These are phyloP conservation scores for Cyprinodon brontotheroides DNA, from an alignment of 2,113 vertebrate genomes.

Conservation along the genomic window DNA sequence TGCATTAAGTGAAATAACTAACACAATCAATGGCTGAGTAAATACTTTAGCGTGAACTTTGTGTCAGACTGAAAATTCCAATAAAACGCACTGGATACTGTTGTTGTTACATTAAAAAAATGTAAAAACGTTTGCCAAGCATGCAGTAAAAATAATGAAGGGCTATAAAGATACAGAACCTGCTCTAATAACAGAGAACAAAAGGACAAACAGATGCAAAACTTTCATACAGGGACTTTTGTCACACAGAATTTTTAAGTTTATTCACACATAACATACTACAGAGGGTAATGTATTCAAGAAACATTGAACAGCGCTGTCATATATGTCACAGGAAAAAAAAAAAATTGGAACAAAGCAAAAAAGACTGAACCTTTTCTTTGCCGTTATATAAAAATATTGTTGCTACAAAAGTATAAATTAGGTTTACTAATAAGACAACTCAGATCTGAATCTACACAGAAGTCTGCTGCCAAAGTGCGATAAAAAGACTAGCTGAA, in stretches of 20 bases:
- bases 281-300: constrained; percentile 91
- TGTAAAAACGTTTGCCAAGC: too few relatives aligned
- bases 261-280: constrained; percentile 97
- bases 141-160: not conserved
- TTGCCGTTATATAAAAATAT: constrained; percentile 98
- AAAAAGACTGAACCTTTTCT: constrained; percentile 86
- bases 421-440: constrained; percentile 95
- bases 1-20: too few relatives aligned
- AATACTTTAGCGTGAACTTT: too few relatives aligned
- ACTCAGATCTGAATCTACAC: constrained; percentile 87
- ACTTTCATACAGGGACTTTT: not conserved
- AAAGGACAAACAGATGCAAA: not conserved
- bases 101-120: too few relatives aligned
- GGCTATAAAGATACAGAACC: not conserved
- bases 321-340: constrained; percentile 81
- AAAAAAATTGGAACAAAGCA: constrained; percentile 52
- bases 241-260: constrained; percentile 72
- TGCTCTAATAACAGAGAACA: not conserved
- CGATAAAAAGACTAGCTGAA: constrained; percentile 80
- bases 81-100: too few relatives aligned
- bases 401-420: constrained; percentile 99
- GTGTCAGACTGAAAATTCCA: too few relatives aligned
- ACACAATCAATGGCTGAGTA: too few relatives aligned
- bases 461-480: constrained; percentile 78
- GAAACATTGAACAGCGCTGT: constrained; percentile 89